Base-by-base conservation (phyloP, 92 coral and sea anemone genomes). In the Parazoanthus swiftii region DNA sequence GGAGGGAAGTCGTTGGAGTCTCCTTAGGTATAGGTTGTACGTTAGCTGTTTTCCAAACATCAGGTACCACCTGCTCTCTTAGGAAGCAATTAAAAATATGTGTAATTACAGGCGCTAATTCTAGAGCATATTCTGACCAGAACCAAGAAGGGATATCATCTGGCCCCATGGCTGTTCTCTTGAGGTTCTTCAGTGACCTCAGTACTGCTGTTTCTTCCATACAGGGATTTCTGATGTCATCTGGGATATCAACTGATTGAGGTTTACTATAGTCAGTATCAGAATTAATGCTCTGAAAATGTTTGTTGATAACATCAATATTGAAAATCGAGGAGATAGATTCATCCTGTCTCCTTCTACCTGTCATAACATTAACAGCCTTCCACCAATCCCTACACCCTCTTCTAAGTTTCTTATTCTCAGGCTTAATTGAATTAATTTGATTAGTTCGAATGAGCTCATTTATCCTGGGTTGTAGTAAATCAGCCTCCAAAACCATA, bases 101-200 rank as follows among this genome's bases (percentile, higher is more conserved):
- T 23, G 73, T 67, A 67, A 67, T 67, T 13, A 67, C 73, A 67
- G 73, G 35, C 23, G 73, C 73, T 67, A 23, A 67, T 67, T 20
- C 35, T 67, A 67, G 29, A 67, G 33, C 71, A 23, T n/a, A 3
- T 26, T 67, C 35, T 21, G 36, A 67, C 73, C 73, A 67, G 73
- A 67, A 67, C 73, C 73, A 67, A 67, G 15, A 21, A 23, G 36
- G 35, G 73, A 67, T 67, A 67, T 23, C 73, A 23, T 88, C 50
- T 8, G 58, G 15, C 58, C 58, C 58, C 58, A 1, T 50, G 58
- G 58, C 58, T 50, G 15, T 50, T 8, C 75, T 71, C 81, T 81
- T 81, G 9, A 88, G 36, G 65, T 54, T 73, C n/a, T 56, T 63
- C 38, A 88, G 86, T 73, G 71, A 65, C 65, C 73, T 84, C 51